Base-by-base conservation (phyloP, 2,888 invertebrate species). In the Diaperis boleti region DNA sequence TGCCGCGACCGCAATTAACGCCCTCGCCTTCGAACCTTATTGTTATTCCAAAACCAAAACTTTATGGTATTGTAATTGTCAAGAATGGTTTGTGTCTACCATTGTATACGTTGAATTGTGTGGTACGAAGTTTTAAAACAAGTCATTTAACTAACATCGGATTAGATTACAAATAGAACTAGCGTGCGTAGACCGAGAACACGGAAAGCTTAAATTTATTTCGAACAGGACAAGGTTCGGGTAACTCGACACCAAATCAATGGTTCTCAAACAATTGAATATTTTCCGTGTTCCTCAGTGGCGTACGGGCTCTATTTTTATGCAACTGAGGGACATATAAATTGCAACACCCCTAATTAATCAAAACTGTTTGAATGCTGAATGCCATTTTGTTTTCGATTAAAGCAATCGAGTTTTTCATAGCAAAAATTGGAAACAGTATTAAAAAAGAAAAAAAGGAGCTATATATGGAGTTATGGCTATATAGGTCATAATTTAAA, bases 151-250 rank as follows among this genome's bases (percentile, higher is more conserved):
- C 70, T 71, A 69, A 69, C 62, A 31, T 55, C 42, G 69, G 69
- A 72, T 73, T 72, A 71, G 69, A 70, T 73, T 73, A 71, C 73
- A 65, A 71, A 70, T 70, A 66, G 70, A 66, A 68, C 67, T 62
- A 52, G 68, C 64, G 66, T 50, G 63, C 63, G 62, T 66, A 59
- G 66, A 54, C 62, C 59, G 61, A 65, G 67, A 68, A 69, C 62
- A 65, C 61, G 65, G 44, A 68, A 68, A 44, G 52, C 22, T 62
- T 50, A 50, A 68, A 70, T 70, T 68, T 68, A 70, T 67, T 59
- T 62, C 54, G 45, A 59, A 56, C 62, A 18, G 54, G 41, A 61
- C 66, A 66, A 64, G 66, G 59, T 50, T 39, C 54, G 59, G 62
- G 69, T 65, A 69, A 69, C 60, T 35, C 60, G 67, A 65, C 42